These are phyloP conservation scores for Dendrolimus punctatus DNA, from an alignment of 1,140 invertebrate species.

Conservation along the genomic window DNA sequence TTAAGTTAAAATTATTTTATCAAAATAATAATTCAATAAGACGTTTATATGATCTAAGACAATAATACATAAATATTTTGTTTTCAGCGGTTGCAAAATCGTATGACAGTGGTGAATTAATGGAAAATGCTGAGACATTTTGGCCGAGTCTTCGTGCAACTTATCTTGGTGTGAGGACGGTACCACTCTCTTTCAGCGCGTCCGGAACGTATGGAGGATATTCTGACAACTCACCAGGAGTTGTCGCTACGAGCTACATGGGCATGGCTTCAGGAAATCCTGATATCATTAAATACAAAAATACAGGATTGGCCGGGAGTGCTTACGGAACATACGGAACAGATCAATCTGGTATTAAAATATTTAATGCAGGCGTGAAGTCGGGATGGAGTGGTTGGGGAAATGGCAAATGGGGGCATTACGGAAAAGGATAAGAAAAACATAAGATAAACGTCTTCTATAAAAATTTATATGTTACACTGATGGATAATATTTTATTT, in stretches of 20 bases:
- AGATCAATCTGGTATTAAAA: slow-evolving; percentile 22
- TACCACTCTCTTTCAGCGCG: slow-evolving; percentile 44
- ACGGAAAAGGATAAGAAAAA: slow-evolving; percentile 48
- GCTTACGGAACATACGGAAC: slow-evolving; percentile 33
- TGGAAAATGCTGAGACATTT: slow-evolving; percentile 39
- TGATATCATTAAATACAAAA: slow-evolving; percentile 17
- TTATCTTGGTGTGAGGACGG: slow-evolving; percentile 18
- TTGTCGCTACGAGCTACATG: slow-evolving; percentile 36
- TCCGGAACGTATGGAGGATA: slow-evolving; percentile 41
- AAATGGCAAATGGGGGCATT: slow-evolving; percentile 63
- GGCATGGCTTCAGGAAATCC: slow-evolving; percentile 16
- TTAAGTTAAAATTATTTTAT: no score
- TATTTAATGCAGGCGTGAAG: slow-evolving; percentile 30
- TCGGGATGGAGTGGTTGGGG: slow-evolving; percentile 57
- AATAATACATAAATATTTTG: background rate
- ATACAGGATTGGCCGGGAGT: slow-evolving; percentile 34
- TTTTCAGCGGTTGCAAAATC: background rate
- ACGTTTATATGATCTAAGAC: background rate
- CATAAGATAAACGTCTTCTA: background rate
- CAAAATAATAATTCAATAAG: no score
- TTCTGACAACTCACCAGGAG: slow-evolving; percentile 12
- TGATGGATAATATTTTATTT: no score
- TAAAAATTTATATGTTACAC: no score
- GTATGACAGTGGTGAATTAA: slow-evolving; percentile 7
- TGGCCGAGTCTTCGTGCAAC: slow-evolving; percentile 37